Conservation (phyloP, 2,113 vertebrate species). For the Semicossyphus pulcher region DNA sequence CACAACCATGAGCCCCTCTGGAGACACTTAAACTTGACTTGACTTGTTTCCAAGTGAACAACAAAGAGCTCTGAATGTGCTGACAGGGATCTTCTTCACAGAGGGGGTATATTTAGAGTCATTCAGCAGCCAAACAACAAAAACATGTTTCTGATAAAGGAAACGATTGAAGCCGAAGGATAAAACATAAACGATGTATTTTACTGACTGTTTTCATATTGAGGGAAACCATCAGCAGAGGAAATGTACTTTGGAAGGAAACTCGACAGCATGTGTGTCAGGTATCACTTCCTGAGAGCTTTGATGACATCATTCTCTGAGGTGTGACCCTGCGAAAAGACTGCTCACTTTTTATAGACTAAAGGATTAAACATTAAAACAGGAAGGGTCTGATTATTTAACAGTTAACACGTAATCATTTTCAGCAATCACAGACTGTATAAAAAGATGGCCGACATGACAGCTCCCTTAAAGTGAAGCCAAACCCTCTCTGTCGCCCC, state of each 20-base stretch:
- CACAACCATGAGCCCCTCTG: neutral
- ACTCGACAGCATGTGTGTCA: neutral
- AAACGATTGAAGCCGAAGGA: neutral
- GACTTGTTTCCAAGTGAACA: neutral
- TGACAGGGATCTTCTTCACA: neutral
- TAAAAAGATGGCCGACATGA: no score
- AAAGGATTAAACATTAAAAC: no score
- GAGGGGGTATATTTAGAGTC: neutral
- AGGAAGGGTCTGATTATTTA: no score
- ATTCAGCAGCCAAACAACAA: neutral
- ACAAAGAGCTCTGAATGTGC: neutral
- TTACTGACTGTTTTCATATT: no score
- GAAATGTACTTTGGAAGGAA: no score
- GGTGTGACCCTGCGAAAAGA: neutral
- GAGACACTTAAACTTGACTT: neutral
- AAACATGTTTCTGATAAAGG: neutral
- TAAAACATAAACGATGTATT: no score
- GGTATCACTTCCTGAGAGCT: neutral
- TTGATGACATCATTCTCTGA: neutral
- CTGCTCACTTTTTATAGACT: no score
- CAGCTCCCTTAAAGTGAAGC: no score
- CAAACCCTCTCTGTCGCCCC: no score
- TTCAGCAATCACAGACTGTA: no score
- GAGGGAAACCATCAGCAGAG: no score
- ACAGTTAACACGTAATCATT: no score